Evolutionary conservation across 1,140 invertebrate species (phyloP).

Genomic region (Popillia japonica): DNA sequence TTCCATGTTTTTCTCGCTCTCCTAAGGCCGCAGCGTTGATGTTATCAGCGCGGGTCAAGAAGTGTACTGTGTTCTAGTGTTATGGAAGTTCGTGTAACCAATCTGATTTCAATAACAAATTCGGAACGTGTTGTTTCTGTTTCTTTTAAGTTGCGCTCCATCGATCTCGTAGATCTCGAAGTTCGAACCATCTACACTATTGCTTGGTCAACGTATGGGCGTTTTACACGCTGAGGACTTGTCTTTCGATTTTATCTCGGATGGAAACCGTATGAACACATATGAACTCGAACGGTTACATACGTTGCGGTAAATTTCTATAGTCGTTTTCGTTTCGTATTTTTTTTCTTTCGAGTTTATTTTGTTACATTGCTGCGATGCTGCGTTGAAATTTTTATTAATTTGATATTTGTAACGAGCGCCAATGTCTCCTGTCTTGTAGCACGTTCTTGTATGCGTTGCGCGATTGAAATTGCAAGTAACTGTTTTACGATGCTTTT

Average conservation of each 20-base stretch:
- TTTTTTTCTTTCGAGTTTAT: too few species aligned
- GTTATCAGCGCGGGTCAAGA: not conserved
- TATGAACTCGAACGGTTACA: not conserved
- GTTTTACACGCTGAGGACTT: slow-evolving; percentile 5
- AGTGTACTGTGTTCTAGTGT: not conserved
- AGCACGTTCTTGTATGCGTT: not conserved
- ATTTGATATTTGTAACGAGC: not conserved
- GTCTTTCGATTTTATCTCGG: not conserved
- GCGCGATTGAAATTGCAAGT: not conserved
- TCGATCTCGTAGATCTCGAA: slow-evolving; percentile 17
- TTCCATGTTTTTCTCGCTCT: not conserved
- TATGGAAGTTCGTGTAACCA: not conserved
- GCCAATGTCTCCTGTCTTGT: not conserved
- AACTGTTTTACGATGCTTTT: not conserved
- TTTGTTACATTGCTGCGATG: not conserved
- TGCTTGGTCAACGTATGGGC: slow-evolving; percentile 17
- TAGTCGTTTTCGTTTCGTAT: too few species aligned
- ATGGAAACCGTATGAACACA: slow-evolving; percentile 10
- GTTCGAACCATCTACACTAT: not conserved
- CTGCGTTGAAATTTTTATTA: not conserved
- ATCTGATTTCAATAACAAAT: slow-evolving; percentile 19
- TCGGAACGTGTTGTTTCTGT: not conserved
- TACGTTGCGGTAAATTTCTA: not conserved
- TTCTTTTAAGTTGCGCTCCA: not conserved
- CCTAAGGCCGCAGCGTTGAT: not conserved